These are phyloP conservation scores for Lacanobia wlatinum DNA, from an alignment of 2,888 invertebrate genomes.

Conservation along the genomic window DNA sequence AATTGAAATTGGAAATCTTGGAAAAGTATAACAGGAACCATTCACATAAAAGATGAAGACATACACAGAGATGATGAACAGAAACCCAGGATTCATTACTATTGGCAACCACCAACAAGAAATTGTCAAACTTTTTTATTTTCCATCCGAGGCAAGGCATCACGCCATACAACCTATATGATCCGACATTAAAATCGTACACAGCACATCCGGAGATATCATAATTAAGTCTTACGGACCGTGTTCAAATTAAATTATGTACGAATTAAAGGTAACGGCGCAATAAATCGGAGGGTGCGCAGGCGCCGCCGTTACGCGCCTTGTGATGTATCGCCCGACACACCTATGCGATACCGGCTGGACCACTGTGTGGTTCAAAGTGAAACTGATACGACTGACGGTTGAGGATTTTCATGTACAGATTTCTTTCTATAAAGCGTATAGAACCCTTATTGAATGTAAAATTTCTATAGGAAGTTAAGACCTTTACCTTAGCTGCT, in stretches of 20 bases:
- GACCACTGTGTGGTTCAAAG: slow-evolving; percentile 52
- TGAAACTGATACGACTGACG: not conserved
- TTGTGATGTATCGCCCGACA: slow-evolving; percentile 76
- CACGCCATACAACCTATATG: slow-evolving; percentile 43
- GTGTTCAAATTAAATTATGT: slow-evolving; percentile 88
- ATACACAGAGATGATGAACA: slow-evolving; percentile 8
- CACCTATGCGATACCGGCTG: slow-evolving; percentile 65
- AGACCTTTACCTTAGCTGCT: not conserved
- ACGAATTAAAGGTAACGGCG: slow-evolving; percentile 84
- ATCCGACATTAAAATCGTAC: slow-evolving; percentile 58
- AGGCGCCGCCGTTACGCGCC: slow-evolving; percentile 82
- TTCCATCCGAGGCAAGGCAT: slow-evolving; percentile 30
- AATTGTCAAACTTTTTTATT: slow-evolving; percentile 39
- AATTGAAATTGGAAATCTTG: not conserved
- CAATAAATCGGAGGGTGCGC: slow-evolving; percentile 80
- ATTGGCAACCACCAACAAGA: slow-evolving; percentile 33
- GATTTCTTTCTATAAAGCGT: not conserved
- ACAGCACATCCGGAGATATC: slow-evolving; percentile 78
- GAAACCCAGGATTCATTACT: slow-evolving; percentile 41
- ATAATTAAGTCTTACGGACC: slow-evolving; percentile 84
- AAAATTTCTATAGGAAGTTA: not conserved
- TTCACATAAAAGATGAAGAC: not conserved
- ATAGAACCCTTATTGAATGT: not conserved
- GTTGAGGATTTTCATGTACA: not conserved
- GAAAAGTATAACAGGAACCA: not conserved